Conservation (phyloP, 2,888 invertebrate genomes). For the Herminia tarsipennalis region DNA sequence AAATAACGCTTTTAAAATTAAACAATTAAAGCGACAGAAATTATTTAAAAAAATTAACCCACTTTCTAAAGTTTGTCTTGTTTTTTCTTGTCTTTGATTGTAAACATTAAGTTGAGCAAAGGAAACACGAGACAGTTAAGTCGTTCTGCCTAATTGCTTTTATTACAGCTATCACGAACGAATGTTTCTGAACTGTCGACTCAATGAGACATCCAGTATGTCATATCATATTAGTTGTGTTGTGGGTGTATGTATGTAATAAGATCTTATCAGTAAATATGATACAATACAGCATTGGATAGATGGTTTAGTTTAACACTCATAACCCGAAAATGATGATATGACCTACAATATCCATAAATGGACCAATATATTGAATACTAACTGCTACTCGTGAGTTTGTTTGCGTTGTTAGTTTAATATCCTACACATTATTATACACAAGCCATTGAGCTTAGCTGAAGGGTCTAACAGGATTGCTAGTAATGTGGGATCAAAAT, state of each 20-base stretch:
- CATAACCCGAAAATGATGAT: too few relatives aligned
- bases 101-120: background rate
- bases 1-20: too few relatives aligned
- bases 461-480: too few relatives aligned
- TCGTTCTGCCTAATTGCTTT: conserved; percentile 6
- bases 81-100: conserved; percentile 1
- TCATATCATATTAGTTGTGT: conserved; percentile 1
- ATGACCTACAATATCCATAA: too few relatives aligned
- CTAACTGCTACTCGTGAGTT: too few relatives aligned
- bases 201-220: conserved; percentile 1
- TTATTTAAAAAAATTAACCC: too few relatives aligned
- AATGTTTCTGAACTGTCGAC: background rate
- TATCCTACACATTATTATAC: too few relatives aligned
- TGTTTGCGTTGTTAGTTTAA: too few relatives aligned
- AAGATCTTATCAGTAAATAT: conserved; percentile 7
- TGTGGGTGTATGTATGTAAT: conserved; percentile 4
- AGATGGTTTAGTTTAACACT: background rate
- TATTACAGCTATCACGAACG: conserved; percentile 1
- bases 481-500: too few relatives aligned
- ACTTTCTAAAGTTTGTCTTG: background rate
- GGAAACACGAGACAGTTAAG: background rate
- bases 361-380: too few relatives aligned
- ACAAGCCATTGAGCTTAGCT: too few relatives aligned
- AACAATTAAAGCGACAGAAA: too few relatives aligned
- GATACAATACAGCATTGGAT: conserved; percentile 3